A percentile compares a stretch with the other conserved stretches of the same genome.
Evolutionary conservation across 2,113 vertebrate genomes (phyloP).

Genomic region (Zosterops pallidus): DNA sequence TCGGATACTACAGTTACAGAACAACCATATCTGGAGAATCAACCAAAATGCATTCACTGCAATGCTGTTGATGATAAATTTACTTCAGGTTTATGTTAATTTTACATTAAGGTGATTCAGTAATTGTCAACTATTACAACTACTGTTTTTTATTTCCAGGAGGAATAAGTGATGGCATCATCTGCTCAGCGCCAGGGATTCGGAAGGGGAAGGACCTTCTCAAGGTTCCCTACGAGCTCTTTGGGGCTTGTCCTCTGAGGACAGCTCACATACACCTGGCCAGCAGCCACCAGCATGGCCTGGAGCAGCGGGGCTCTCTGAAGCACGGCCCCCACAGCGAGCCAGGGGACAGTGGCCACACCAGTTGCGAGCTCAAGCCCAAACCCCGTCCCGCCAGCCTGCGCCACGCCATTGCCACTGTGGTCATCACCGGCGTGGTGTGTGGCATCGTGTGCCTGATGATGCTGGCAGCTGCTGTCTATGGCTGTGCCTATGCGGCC

Average conservation of each 20-base stretch:
- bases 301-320: slow-evolving; percentile 60
- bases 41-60: slow-evolving; percentile 83
- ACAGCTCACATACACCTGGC: slow-evolving; percentile 75
- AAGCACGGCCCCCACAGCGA: slow-evolving; percentile 40
- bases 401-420: slow-evolving; percentile 90
- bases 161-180: slow-evolving; percentile 84
- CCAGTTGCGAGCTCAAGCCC: slow-evolving; percentile 83
- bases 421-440: slow-evolving; percentile 90
- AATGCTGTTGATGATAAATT: slow-evolving; percentile 56
- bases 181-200: slow-evolving; percentile 82
- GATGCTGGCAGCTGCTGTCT: slow-evolving; percentile 93
- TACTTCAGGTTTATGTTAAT: background rate
- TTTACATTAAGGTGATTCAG: background rate
- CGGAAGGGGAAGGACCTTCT: slow-evolving; percentile 87
- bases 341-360: background rate
- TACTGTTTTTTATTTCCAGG: slow-evolving; percentile 59
- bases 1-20: slow-evolving; percentile 85
- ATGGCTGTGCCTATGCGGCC: slow-evolving; percentile 92
- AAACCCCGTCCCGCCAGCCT: slow-evolving; percentile 81
- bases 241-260: slow-evolving; percentile 81
- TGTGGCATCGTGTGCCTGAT: slow-evolving; percentile 93
- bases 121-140: background rate
- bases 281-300: slow-evolving; percentile 73
- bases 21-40: slow-evolving; percentile 87
- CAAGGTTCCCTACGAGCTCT: slow-evolving; percentile 90